Evolutionary conservation across 92 coral and sea anemone species (phyloP).

Genomic region (Epizoanthus stellaris): DNA sequence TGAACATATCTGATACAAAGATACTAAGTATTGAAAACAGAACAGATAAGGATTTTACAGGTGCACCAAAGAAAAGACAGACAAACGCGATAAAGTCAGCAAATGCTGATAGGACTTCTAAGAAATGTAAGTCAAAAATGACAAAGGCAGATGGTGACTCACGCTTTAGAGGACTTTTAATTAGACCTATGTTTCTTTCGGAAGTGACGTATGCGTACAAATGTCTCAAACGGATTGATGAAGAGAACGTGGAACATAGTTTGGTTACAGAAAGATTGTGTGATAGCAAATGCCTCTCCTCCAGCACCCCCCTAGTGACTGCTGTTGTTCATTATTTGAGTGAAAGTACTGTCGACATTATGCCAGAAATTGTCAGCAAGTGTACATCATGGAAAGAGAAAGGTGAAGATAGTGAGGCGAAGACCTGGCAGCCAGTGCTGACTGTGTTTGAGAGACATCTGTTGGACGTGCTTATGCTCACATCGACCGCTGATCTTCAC

Average conservation of each 20-base stretch:
- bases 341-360: slow-evolving; percentile 50
- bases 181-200: slow-evolving; percentile 47
- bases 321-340: slow-evolving; percentile 64
- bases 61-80: neutral
- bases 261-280: slow-evolving; percentile 56
- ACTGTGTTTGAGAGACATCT: slow-evolving; percentile 76
- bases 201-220: slow-evolving; percentile 61
- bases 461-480: slow-evolving; percentile 46
- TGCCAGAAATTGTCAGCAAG: slow-evolving; percentile 42
- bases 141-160: neutral
- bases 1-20: neutral
- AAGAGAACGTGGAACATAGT: slow-evolving; percentile 38
- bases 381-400: slow-evolving; percentile 42
- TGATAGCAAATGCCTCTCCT: slow-evolving; percentile 54
- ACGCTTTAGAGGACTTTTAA: slow-evolving; percentile 22
- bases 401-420: neutral
- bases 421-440: slow-evolving; percentile 64
- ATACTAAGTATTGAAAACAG: neutral
- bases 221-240: slow-evolving; percentile 49
- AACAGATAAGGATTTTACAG: neutral
- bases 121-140: neutral
- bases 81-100: neutral
- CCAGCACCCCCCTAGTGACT: slow-evolving; percentile 60
- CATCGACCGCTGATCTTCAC: slow-evolving; percentile 39
- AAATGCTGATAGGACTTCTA: neutral